Conservation (phyloP, 2,888 invertebrate species). For the Crossocerus cetratus region DNA sequence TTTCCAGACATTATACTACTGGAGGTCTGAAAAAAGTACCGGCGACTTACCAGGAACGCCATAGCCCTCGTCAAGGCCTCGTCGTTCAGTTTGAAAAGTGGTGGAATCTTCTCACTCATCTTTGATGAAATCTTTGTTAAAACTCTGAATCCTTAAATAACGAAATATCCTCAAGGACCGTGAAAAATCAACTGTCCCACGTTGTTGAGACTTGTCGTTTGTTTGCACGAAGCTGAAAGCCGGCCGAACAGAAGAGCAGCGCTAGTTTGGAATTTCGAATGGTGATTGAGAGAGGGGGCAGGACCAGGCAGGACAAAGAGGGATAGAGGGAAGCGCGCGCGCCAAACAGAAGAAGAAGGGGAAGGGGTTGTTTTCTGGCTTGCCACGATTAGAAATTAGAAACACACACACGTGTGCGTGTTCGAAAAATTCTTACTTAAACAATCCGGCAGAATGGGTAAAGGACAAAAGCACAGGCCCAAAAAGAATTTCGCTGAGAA, state of each 20-base stretch:
- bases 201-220: too few relatives aligned
- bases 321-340: too few relatives aligned
- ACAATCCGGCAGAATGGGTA: conserved; percentile 64
- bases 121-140: not conserved
- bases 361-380: too few relatives aligned
- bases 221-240: too few relatives aligned
- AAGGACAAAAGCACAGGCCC: conserved; percentile 68
- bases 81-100: conserved; percentile 81
- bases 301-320: too few relatives aligned
- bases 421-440: not conserved
- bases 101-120: conserved; percentile 21
- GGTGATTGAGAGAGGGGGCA: too few relatives aligned
- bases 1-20: not conserved
- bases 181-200: too few relatives aligned
- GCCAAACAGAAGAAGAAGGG: too few relatives aligned
- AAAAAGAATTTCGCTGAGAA: conserved; percentile 75
- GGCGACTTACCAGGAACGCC: conserved; percentile 69
- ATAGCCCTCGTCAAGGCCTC: conserved; percentile 81
- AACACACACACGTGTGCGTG: not conserved
- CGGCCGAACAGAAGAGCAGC: too few relatives aligned
- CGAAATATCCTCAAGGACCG: too few relatives aligned
- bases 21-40: not conserved
- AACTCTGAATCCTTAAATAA: too few relatives aligned
- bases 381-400: not conserved
- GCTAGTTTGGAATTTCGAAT: too few relatives aligned